Conservation (phyloP, 2,113 vertebrate genomes). For the Rafetus swinhoei region DNA sequence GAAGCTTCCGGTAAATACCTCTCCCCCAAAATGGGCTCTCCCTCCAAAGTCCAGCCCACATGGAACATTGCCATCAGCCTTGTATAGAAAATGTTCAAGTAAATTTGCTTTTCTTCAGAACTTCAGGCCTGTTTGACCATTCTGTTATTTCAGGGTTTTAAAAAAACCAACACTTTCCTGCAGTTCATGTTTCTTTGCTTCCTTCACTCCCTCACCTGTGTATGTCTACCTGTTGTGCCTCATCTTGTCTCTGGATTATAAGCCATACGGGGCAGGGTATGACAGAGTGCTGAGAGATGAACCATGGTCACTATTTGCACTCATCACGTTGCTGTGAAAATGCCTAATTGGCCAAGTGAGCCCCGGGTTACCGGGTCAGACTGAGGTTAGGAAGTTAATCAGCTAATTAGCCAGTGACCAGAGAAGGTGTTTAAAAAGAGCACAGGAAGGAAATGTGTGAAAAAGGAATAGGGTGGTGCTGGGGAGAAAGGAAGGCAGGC, state of each 20-base stretch:
- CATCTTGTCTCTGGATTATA: background rate
- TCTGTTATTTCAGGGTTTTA: background rate
- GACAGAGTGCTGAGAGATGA: background rate
- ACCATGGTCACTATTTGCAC: background rate
- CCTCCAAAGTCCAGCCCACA: background rate
- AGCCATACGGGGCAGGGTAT: background rate
- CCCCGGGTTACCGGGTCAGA: background rate
- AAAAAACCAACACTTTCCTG: background rate
- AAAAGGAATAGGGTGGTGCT: background rate
- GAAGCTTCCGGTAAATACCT: background rate
- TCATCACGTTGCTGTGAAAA: background rate
- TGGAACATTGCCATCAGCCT: background rate
- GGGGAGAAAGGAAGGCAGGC: background rate
- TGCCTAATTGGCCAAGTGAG: background rate
- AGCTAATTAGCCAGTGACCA: background rate
- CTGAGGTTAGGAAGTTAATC: background rate
- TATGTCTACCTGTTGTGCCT: background rate
- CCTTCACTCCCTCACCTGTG: background rate
- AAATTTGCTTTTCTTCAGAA: slow-evolving; percentile 65
- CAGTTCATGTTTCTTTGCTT: background rate
- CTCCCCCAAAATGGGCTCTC: background rate
- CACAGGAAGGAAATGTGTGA: background rate
- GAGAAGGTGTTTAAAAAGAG: background rate
- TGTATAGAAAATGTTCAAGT: background rate
- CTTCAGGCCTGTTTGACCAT: background rate